Percentiles rank a stretch among this genome's conserved stretches.
Evolutionary conservation across 2,797 vertebrate genomes (phyloP).

Genomic region (Aphelocoma californica): DNA sequence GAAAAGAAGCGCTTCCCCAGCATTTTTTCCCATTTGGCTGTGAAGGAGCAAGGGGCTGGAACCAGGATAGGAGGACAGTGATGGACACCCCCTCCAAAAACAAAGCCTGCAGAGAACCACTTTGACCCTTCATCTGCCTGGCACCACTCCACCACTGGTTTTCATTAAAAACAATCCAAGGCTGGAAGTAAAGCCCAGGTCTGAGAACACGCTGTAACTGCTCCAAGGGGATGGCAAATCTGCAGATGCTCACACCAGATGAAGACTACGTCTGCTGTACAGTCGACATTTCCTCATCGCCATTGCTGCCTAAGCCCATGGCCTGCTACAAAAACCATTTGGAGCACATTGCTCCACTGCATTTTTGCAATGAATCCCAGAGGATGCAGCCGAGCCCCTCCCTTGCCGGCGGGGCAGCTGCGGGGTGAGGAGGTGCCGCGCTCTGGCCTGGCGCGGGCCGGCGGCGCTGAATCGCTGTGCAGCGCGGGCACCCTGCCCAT

Average conservation of each 20-base stretch:
- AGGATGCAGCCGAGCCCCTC: slow-evolving; percentile 65
- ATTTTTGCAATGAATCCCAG: slow-evolving; percentile 79
- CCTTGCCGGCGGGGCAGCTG: neutral
- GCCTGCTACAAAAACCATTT: neutral
- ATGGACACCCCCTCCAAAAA: neutral
- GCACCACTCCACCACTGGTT: neutral
- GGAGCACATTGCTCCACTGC: neutral
- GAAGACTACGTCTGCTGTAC: fast-evolving
- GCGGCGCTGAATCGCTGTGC: slow-evolving; percentile 76
- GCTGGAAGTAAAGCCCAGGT: neutral
- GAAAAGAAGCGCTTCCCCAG: neutral
- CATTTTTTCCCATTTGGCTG: neutral
- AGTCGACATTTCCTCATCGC: neutral
- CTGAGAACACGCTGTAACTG: neutral
- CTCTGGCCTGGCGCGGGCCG: slow-evolving; percentile 43
- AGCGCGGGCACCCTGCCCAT: slow-evolving; percentile 67
- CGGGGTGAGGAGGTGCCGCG: neutral
- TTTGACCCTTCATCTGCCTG: neutral
- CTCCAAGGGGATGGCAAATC: neutral
- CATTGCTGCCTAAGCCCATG: neutral
- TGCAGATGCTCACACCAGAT: neutral
- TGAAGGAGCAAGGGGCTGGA: neutral
- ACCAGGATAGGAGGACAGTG: neutral
- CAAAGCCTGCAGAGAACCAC: slow-evolving; percentile 5
- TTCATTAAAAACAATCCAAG: neutral